Conservation (phyloP, 2,113 vertebrate species). For the Laticauda colubrina region DNA sequence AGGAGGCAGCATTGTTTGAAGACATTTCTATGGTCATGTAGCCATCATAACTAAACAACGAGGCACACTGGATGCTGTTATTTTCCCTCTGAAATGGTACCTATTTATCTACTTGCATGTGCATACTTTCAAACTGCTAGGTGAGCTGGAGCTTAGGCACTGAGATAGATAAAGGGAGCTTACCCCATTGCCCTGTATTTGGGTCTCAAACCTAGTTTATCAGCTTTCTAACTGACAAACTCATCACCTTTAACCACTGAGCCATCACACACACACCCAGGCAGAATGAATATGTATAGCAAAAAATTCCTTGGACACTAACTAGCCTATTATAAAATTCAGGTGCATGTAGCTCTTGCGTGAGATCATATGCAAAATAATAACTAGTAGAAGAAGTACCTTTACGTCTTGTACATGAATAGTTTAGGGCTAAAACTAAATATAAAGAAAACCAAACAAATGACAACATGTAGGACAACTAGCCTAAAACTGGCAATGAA, state of each 20-base stretch:
- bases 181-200: background rate
- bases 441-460: background rate
- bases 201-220: background rate
- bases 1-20: background rate
- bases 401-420: background rate
- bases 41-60: background rate
- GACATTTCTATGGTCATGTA: background rate
- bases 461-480: background rate
- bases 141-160: background rate
- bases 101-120: too few relatives aligned
- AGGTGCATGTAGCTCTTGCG: background rate
- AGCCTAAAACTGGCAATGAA: background rate
- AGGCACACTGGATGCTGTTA: background rate
- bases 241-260: too few relatives aligned
- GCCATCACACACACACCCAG: too few relatives aligned
- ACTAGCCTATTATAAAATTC: background rate
- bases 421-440: background rate
- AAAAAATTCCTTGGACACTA: background rate
- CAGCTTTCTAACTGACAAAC: too few relatives aligned
- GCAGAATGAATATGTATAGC: background rate
- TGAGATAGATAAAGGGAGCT: background rate
- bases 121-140: background rate
- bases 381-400: background rate
- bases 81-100: background rate
- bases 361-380: background rate